phyloP scores from a whole-genome alignment of 2,888 invertebrate genomes.

The Lasioglossum calceatum region DNA sequence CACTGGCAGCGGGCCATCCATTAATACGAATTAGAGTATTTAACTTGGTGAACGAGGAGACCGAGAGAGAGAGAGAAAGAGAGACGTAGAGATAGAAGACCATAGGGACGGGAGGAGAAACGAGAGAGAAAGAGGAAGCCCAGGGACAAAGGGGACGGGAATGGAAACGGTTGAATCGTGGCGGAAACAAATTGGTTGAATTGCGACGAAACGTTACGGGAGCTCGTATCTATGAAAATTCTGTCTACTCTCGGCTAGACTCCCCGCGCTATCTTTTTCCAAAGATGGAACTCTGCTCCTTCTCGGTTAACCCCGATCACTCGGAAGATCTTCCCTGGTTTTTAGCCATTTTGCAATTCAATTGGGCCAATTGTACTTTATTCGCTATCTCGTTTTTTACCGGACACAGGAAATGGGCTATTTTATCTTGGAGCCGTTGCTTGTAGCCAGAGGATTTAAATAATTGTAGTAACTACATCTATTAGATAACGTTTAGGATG shows the following conservation, averaged over 20 bases:
- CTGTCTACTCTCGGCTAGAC: background rate
- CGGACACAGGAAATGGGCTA: background rate
- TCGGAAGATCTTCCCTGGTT: background rate
- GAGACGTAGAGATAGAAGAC: slow-evolving; percentile 1
- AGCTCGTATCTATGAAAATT: slow-evolving; percentile 1
- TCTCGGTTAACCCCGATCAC: background rate
- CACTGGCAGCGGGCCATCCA: slow-evolving; percentile 78
- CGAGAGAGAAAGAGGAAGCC: slow-evolving; percentile 19
- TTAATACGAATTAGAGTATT: slow-evolving; percentile 81
- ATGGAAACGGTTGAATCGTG: slow-evolving; percentile 47
- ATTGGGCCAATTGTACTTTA: background rate
- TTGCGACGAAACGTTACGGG: slow-evolving; percentile 26
- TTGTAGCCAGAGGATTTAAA: background rate
- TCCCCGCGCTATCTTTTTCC: background rate
- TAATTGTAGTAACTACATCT: background rate
- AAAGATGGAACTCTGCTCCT: too few species aligned
- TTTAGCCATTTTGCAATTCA: background rate
- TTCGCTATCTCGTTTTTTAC: background rate
- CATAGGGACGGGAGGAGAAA: background rate
- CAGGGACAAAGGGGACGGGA: slow-evolving; percentile 32
- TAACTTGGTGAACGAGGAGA: slow-evolving; percentile 68
- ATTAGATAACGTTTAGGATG: too few species aligned
- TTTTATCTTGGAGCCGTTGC: background rate
- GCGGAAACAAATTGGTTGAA: slow-evolving; percentile 56
- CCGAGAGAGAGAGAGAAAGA: slow-evolving; percentile 15